phyloP scores from a whole-genome alignment of 2,797 vertebrate species.

The Loriculus beryllinus region DNA sequence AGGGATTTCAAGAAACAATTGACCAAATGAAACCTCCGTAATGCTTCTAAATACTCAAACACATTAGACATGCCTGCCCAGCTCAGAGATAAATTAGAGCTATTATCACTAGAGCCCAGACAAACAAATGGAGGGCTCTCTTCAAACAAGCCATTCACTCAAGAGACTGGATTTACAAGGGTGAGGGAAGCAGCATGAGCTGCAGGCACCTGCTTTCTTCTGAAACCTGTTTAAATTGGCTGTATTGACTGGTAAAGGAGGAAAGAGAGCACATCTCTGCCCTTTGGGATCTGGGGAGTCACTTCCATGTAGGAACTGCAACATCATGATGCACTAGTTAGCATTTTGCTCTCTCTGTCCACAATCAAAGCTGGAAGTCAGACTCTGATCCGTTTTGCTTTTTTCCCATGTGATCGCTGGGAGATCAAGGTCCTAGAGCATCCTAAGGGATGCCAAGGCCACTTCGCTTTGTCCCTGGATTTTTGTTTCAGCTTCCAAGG shows the following conservation, averaged over 20 bases:
- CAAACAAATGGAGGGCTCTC: conserved; percentile 67
- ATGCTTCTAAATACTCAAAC: conserved; percentile 64
- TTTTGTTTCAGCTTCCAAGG: background rate
- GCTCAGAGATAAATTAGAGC: conserved; percentile 70
- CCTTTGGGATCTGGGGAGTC: background rate
- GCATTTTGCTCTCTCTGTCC: background rate
- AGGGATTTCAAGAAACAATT: conserved; percentile 60
- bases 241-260: background rate
- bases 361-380: background rate
- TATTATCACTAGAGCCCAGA: conserved; percentile 70
- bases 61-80: conserved; percentile 70
- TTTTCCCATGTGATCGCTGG: background rate
- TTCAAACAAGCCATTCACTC: conserved; percentile 68
- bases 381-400: background rate
- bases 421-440: background rate
- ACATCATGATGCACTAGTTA: background rate
- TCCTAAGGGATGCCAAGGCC: background rate
- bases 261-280: background rate
- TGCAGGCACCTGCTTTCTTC: conserved; percentile 17
- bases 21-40: conserved; percentile 65
- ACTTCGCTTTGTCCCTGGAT: background rate
- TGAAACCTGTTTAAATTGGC: background rate
- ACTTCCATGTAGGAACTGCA: background rate
- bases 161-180: conserved; percentile 67
- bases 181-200: conserved; percentile 38